Evolutionary conservation across 2,797 vertebrate species (phyloP).

Genomic region (Galagoides demidoff): DNA sequence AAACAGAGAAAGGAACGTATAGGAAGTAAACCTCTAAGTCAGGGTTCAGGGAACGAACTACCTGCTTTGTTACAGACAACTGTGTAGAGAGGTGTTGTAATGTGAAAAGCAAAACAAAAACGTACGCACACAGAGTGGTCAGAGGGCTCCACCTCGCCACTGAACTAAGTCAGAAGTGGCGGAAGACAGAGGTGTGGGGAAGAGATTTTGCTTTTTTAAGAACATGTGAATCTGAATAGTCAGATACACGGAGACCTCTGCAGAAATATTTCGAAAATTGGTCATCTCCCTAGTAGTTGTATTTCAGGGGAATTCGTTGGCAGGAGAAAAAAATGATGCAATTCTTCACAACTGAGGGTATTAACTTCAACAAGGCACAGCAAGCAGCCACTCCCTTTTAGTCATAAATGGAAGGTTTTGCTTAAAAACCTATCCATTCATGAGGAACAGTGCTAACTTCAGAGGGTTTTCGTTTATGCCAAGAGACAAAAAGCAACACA

Average conservation of each 20-base stretch:
- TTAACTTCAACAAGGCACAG: not conserved
- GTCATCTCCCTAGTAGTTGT: not conserved
- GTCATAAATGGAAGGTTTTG: not conserved
- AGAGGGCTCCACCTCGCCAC: not conserved
- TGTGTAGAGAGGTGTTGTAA: not conserved
- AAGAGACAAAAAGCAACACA: not conserved
- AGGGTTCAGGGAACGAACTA: not conserved
- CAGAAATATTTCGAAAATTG: not conserved
- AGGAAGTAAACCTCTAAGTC: not conserved
- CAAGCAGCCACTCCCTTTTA: not conserved
- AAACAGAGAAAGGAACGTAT: not conserved
- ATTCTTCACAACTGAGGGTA: not conserved
- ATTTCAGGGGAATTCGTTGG: not conserved
- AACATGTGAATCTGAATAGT: slow-evolving; percentile 20
- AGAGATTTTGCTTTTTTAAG: not conserved
- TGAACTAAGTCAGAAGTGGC: not conserved
- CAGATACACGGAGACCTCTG: not conserved
- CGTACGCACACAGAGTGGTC: not conserved
- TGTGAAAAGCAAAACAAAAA: not conserved
- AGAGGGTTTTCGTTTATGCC: not conserved
- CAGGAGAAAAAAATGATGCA: not conserved
- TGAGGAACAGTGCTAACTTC: slow-evolving; percentile 1
- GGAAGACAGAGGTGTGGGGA: not conserved
- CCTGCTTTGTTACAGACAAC: not conserved
- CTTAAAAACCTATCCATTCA: slow-evolving; percentile 31